Evolutionary conservation across 2,797 vertebrate genomes (phyloP), one percentile per base, ranked within the genome.

Genomic region (Crenuchus spilurus): DNA sequence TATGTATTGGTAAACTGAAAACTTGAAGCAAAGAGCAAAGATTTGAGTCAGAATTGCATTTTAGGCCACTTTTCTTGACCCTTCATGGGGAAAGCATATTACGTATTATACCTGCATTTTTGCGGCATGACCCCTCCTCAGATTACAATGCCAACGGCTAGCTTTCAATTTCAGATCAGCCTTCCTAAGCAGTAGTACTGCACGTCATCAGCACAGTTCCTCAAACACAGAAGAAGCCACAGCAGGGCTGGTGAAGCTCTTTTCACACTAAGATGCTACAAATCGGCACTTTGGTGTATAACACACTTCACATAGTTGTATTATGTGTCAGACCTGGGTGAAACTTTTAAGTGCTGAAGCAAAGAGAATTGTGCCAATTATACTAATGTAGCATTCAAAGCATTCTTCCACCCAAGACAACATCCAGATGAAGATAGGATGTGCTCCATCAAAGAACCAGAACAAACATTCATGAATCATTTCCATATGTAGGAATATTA

Each of bases 221-320:
- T n/a, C n/a, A n/a, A 44, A 30, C 52, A 2, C 54, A 33, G 28
- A 20, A 16, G 24, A 31, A 22, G 24, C 6, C 22, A 28, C 22
- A 42, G 22, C 20, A 44, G 18, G 0, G 7, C 42, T 22, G 26
- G 16, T 31, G 26, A 48, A 48, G 20, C 8, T 33, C 3, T 31
- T 31, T 42, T 65, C 41, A 48, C 62, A 48, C 10, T 3, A 10
- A 14, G 57, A 31, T 30, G n/a, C 42, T 33, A 48, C 28, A 44
- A 48, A 48, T 48, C n/a, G 6, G 42, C 62, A 65, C 1, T 26
- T 8, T 18, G n/a, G 62, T 65, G 62, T 31, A 8, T 20, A n/a
- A 65, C 62, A 65, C 62, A 31, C 35, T 65, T 65, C 42, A 65
- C 62, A 48, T 10, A 31, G 26, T 13, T 13, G 41, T 31, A 28